Evolutionary conservation across 2,888 invertebrate species (phyloP).

Genomic region (Pachliopta kotzebuea): DNA sequence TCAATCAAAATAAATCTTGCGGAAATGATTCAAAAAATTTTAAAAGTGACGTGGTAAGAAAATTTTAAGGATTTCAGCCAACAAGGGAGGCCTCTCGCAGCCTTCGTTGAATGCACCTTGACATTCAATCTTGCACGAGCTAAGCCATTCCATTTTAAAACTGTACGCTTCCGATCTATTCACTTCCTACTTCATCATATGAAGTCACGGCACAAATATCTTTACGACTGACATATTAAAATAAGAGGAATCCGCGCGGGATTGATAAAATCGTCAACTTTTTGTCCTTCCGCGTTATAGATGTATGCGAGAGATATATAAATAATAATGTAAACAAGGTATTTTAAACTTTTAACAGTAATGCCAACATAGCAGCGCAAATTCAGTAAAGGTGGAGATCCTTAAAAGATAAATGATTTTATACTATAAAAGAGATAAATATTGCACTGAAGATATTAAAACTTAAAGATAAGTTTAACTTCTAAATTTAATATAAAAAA

Average conservation of each 20-base stretch:
- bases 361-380: too few relatives aligned
- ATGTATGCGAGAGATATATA: too few relatives aligned
- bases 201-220: constrained; percentile 38
- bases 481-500: too few relatives aligned
- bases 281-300: not conserved
- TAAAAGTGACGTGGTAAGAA: not conserved
- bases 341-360: too few relatives aligned
- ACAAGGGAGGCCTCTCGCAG: constrained; percentile 30
- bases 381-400: too few relatives aligned
- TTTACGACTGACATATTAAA: constrained; percentile 29
- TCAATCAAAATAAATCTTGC: too few relatives aligned
- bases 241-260: constrained; percentile 3
- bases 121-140: constrained; percentile 70
- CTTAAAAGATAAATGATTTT: too few relatives aligned
- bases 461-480: too few relatives aligned
- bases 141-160: constrained; percentile 70
- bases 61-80: constrained; percentile 8
- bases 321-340: too few relatives aligned
- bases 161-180: constrained; percentile 66
- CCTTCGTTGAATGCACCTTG: constrained; percentile 63
- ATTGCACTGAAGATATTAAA: too few relatives aligned
- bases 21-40: too few relatives aligned
- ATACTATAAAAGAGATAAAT: too few relatives aligned
- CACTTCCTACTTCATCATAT: constrained; percentile 57
- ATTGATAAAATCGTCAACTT: not conserved